Conservation (phyloP, 2,797 vertebrate genomes). For the Chaenodraco wilsoni region DNA sequence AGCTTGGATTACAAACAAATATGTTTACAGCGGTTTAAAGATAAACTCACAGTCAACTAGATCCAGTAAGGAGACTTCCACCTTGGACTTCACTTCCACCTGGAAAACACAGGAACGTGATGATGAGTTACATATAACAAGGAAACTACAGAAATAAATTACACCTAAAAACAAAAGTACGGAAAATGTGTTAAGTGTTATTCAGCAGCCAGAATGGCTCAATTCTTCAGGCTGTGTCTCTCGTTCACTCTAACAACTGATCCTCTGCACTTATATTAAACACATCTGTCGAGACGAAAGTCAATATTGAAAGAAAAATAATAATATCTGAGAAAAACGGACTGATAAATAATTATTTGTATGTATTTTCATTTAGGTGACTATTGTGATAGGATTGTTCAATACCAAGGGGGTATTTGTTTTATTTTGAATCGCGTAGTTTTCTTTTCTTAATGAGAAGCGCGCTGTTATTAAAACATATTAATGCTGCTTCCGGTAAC, state of each 20-base stretch:
- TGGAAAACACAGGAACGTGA: constrained; percentile 41
- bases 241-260: constrained; percentile 33
- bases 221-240: constrained; percentile 25
- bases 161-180: background rate
- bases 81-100: constrained; percentile 81
- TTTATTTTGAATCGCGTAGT: too few relatives aligned
- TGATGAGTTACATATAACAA: background rate
- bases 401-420: too few relatives aligned
- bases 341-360: too few relatives aligned
- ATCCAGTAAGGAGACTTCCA: constrained; percentile 90
- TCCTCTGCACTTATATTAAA: constrained; percentile 24
- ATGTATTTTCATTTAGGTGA: too few relatives aligned
- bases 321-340: too few relatives aligned
- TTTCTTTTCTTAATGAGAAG: too few relatives aligned
- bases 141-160: background rate
- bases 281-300: background rate
- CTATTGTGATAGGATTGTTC: too few relatives aligned
- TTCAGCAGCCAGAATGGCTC: constrained; percentile 30
- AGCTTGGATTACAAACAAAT: background rate
- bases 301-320: too few relatives aligned
- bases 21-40: background rate
- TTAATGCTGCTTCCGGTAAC: too few relatives aligned
- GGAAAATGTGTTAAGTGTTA: background rate
- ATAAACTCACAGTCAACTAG: constrained; percentile 93
- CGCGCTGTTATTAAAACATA: too few relatives aligned